These are phyloP conservation scores for Himalopsyche phryganea DNA, from an alignment of 1,140 invertebrate genomes.

Conservation along the genomic window DNA sequence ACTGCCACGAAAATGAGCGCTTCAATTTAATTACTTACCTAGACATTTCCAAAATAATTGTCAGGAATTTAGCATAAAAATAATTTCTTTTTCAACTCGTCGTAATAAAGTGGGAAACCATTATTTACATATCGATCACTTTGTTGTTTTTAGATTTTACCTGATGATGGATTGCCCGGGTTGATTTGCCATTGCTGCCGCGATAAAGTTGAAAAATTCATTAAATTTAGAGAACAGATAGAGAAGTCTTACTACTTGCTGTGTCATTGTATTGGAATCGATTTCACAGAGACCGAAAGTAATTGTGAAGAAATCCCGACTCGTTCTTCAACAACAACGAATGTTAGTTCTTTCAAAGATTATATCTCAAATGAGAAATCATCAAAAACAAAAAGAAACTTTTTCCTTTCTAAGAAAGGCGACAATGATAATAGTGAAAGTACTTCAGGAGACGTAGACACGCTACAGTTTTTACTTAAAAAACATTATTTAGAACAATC, in stretches of 20 bases:
- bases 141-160: conserved; percentile 22
- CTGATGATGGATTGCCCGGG: conserved; percentile 17
- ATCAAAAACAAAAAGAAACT: background rate
- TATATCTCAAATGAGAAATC: conserved; percentile 8
- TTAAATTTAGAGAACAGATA: conserved; percentile 23
- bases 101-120: too few species aligned
- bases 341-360: background rate
- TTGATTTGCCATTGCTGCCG: conserved; percentile 11
- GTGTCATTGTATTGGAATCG: conserved; percentile 15
- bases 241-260: conserved; percentile 17
- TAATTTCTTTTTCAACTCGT: too few species aligned
- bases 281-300: conserved; percentile 13
- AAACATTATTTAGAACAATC: conserved; percentile 2
- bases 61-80: too few species aligned
- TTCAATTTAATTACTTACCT: too few species aligned
- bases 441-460: too few species aligned
- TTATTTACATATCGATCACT: too few species aligned
- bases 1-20: too few species aligned
- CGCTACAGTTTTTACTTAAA: background rate
- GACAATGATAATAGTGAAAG: too few species aligned
- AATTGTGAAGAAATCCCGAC: background rate
- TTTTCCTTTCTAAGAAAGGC: too few species aligned
- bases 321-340: background rate
- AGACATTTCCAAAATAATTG: too few species aligned
- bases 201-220: conserved; percentile 15